phyloP scores from a whole-genome alignment of 2,888 invertebrate genomes.

The Sphecodes monilicornis region DNA sequence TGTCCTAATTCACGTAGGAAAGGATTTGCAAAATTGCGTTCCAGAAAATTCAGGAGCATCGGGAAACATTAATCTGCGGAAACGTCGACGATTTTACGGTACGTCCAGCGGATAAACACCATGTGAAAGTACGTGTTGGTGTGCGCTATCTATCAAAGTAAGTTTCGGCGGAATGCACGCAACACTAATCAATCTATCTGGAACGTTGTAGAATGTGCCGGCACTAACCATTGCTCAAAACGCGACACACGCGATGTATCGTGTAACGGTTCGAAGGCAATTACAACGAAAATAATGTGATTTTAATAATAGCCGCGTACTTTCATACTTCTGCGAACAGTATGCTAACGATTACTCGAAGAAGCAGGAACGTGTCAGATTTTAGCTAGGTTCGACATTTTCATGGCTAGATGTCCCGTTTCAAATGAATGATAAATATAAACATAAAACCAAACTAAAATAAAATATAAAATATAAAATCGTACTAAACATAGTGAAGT shows the following conservation, averaged over 20 bases:
- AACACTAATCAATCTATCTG: conserved; percentile 43
- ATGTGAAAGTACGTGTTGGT: conserved; percentile 11
- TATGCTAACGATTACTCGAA: not conserved
- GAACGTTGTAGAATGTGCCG: conserved; percentile 7
- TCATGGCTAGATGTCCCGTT: not conserved
- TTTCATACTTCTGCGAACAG: not conserved
- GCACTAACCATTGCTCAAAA: not conserved
- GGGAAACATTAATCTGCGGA: not conserved
- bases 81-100: not conserved
- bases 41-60: not conserved
- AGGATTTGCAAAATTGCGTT: not conserved
- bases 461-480: too few relatives aligned
- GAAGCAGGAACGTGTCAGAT: not conserved
- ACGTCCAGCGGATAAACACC: conserved; percentile 3
- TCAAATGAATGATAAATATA: too few relatives aligned
- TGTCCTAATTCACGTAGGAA: not conserved
- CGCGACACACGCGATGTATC: conserved; percentile 37
- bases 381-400: not conserved
- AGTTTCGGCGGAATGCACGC: conserved; percentile 19
- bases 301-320: not conserved
- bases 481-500: too few relatives aligned
- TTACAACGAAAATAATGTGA: conserved; percentile 19
- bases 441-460: too few relatives aligned
- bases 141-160: conserved; percentile 20
- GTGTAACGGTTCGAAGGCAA: conserved; percentile 18